Base-by-base conservation (phyloP, 2,113 vertebrate genomes). In the Scortum barcoo region DNA sequence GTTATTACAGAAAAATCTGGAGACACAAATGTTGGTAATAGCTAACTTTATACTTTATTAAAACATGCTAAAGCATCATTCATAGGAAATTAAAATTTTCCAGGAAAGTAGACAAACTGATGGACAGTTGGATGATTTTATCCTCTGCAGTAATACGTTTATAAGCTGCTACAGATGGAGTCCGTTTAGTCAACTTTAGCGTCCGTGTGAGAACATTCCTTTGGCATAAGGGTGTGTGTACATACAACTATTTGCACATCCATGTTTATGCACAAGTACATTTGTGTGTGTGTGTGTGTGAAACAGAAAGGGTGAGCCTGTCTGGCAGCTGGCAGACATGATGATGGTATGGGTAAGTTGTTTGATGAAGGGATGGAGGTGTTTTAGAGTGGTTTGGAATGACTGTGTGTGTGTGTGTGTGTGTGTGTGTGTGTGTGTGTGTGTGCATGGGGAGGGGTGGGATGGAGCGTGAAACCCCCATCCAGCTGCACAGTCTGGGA, bases 401-500 rank as follows among this genome's bases (percentile, higher is more conserved):
- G 56, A 40, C 48, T 60, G 40, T 78, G 14, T 83, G 30, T 66
- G 33, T 74, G 53, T 50, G 33, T 81, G 36, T 46, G 71, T 40
- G 82, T 67, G 36, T 72, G 36, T 60, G 6, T 36, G 6, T 36
- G n/a, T n/a, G n/a, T n/a, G 58, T 80, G 19, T 28, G 8, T 76
- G 28, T 46, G 38, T n/a, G n/a, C n/a, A n/a, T n/a, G n/a, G 7
- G 22, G 28, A 19, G 19, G 40, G 28, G 62, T 22, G 60, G 61
- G 51, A n/a, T 20, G 36, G 33, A 30, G 57, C 9, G 9, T 76
- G 33, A 76, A 83, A 70, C 85, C 87, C 84, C 51, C 72, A 89
- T 89, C 80, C 87, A 89, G 85, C 83, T 91, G 83, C 67, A 61
- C 51, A 36, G 85, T 80, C 80, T 84, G 81, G 71, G 69, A 53